phyloP scores from a whole-genome alignment of 2,113 vertebrate species.

The Cyanistes caeruleus region DNA sequence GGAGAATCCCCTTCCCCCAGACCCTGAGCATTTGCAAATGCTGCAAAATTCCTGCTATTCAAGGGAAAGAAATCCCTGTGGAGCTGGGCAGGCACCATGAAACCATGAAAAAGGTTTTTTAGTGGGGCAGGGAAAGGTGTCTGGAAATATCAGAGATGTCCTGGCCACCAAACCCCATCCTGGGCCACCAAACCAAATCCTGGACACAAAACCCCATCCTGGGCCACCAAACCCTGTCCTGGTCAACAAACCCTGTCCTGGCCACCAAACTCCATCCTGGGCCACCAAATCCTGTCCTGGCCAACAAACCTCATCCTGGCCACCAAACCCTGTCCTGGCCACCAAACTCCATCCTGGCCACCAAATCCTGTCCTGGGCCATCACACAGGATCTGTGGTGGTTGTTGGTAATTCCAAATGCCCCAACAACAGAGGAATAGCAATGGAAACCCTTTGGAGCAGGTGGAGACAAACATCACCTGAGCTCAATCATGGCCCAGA shows the following conservation, averaged over 20 bases:
- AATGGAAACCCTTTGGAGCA: neutral
- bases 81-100: neutral
- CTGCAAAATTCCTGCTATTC: neutral
- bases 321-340: neutral
- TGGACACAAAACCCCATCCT: no score
- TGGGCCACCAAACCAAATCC: neutral
- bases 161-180: neutral
- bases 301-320: no score
- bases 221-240: neutral
- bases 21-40: neutral
- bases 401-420: neutral
- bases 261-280: fast-evolving
- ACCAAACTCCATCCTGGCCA: fast-evolving
- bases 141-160: neutral
- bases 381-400: neutral
- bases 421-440: neutral
- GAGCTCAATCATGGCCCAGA: neutral
- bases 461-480: neutral
- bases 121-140: neutral
- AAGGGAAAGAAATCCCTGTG: neutral
- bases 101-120: neutral
- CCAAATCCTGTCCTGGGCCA: neutral
- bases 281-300: fast-evolving
- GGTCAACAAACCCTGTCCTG: fast-evolving
- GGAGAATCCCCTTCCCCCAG: neutral